Evolutionary conservation across 2,113 vertebrate genomes (phyloP).

Genomic region (Narcine bancroftii): DNA sequence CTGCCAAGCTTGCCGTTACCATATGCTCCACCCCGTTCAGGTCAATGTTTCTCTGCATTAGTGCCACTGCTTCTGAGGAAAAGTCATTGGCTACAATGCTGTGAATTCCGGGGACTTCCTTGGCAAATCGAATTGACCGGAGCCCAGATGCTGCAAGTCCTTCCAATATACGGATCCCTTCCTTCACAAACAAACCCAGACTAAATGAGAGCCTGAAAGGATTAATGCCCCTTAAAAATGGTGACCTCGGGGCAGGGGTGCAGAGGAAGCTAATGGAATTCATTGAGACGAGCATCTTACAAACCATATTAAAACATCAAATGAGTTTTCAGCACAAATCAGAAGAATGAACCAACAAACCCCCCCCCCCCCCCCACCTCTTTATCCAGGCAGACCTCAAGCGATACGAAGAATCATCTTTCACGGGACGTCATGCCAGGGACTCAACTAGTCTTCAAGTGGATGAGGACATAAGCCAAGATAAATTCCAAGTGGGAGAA

Average conservation of each 20-base stretch:
- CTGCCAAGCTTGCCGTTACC: constrained; percentile 66
- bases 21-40: constrained; percentile 65
- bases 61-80: constrained; percentile 64
- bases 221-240: background rate
- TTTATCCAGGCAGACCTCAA: too few relatives aligned
- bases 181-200: constrained; percentile 44
- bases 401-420: too few relatives aligned
- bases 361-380: too few relatives aligned
- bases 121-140: constrained; percentile 80
- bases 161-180: constrained; percentile 71
- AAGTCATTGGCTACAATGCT: constrained; percentile 76
- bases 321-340: background rate
- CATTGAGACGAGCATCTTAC: too few relatives aligned
- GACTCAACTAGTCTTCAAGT: too few relatives aligned
- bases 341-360: background rate
- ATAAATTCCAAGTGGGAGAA: too few relatives aligned
- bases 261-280: background rate
- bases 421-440: too few relatives aligned
- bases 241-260: too few relatives aligned
- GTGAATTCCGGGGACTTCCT: constrained; percentile 75
- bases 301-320: background rate
- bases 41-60: constrained; percentile 68
- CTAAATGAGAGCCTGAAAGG: background rate
- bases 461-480: too few relatives aligned
- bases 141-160: constrained; percentile 80